Evolutionary conservation across 2,113 vertebrate species (phyloP).

Genomic region (Mormyrus iriodes): DNA sequence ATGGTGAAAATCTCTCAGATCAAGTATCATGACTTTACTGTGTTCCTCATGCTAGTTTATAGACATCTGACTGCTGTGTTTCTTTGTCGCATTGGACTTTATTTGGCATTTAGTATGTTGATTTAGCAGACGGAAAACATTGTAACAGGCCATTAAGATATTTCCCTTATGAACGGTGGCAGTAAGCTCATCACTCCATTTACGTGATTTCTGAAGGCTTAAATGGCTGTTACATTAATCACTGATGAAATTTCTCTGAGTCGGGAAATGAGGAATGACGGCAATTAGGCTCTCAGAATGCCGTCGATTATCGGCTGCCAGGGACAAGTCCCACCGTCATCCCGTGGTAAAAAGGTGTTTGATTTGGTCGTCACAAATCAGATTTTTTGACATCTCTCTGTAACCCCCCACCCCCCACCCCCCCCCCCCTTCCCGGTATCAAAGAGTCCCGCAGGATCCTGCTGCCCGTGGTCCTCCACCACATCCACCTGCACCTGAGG

Average conservation of each 20-base stretch:
- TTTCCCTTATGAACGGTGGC: background rate
- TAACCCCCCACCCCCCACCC: background rate
- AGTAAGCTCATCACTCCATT: background rate
- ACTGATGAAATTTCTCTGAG: background rate
- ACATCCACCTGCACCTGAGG: slow-evolving; percentile 91
- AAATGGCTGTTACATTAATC: background rate
- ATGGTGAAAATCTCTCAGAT: background rate
- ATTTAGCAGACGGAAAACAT: background rate
- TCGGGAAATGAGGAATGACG: background rate
- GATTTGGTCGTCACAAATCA: background rate
- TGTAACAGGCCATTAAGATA: background rate
- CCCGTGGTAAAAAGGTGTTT: background rate
- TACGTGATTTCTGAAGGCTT: background rate
- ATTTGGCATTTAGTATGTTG: background rate
- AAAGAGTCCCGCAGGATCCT: slow-evolving; percentile 90
- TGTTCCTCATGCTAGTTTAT: background rate
- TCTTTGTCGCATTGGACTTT: background rate
- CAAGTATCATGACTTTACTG: background rate
- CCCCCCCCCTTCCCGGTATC: slow-evolving; percentile 16
- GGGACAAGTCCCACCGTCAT: background rate
- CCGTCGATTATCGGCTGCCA: background rate
- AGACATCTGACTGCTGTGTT: background rate
- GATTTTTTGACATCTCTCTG: background rate
- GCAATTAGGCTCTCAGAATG: background rate
- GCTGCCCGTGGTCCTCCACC: slow-evolving; percentile 91